Conservation (phyloP, 2,888 invertebrate species). For the Dendrolimus houi region DNA sequence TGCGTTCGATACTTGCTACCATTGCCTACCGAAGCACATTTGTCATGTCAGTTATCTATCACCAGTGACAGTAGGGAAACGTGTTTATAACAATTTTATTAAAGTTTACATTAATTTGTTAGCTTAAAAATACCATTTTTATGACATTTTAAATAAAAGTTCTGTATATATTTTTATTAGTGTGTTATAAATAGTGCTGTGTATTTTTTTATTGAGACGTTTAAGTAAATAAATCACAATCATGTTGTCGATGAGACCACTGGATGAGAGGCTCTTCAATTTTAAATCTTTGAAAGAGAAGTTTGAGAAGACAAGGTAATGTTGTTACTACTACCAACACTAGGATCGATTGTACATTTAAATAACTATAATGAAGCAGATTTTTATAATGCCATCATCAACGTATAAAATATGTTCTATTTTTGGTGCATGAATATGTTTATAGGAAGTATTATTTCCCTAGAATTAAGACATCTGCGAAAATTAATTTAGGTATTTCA, state of each 20-base stretch:
- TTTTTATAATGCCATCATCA: no score
- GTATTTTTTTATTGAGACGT: slow-evolving; percentile 6
- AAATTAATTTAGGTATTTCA: no score
- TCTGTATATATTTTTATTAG: slow-evolving; percentile 8
- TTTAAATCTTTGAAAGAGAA: slow-evolving; percentile 59
- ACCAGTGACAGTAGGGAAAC: slow-evolving; percentile 9
- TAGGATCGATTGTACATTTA: no score
- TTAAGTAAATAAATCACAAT: slow-evolving; percentile 21
- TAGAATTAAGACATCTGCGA: no score
- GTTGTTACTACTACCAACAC: neutral
- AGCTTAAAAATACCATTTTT: slow-evolving; percentile 1
- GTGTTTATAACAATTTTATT: slow-evolving; percentile 3
- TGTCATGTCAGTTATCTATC: slow-evolving; percentile 18
- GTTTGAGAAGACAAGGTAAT: slow-evolving; percentile 60
- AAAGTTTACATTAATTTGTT: slow-evolving; percentile 7
- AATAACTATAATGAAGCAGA: no score
- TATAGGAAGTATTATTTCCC: no score
- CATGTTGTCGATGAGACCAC: slow-evolving; percentile 49
- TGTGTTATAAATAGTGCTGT: neutral
- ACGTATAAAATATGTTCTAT: no score
- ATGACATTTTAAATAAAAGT: slow-evolving; percentile 5
- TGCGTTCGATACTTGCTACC: neutral
- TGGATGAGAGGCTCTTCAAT: slow-evolving; percentile 52
- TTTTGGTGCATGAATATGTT: no score
- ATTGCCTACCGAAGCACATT: neutral